Evolutionary conservation across 2,888 invertebrate genomes (phyloP), one percentile per base, ranked within the genome.

Genomic region (Hypolimnas misippus): DNA sequence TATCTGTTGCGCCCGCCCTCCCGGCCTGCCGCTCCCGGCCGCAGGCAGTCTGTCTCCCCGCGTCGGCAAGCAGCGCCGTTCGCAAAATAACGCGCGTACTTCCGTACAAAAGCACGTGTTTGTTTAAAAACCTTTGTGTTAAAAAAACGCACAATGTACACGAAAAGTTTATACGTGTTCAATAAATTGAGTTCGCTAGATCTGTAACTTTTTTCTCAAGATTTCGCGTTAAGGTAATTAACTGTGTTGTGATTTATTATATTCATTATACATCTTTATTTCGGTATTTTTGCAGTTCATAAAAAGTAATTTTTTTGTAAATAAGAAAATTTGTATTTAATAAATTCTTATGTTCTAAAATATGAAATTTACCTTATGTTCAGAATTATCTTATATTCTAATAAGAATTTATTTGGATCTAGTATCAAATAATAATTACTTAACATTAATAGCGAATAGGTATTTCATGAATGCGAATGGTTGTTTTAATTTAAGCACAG

Each of bases 1-100:
- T 89, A 89, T 89, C 90, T 91, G 90, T 90, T 91, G 90, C 90
- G 88, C 84, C 80, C 82, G 82, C 84, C 82, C 81, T 78, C 78
- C 77, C 77, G 76, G 73, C 71, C 66, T 49, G 63, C 72, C 71
- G 73, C 65, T 68, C 75, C 76, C 74, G 73, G 72, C 71, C 70
- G 67, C 70, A 70, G 74, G 70, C 75, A 76, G 75, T 76, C 68
- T 65, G 73, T 71, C 71, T 66, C 74, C 71, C 73, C 71, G 75
- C 74, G 73, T 64, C 72, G 70, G 57, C 65, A 61, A 56, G 63
- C 61, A 62, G 65, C 72, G 62, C 71, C 70, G 75, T 65, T 66
- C 70, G 69, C 70, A 75, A 71, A 29, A 69, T 67, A 70, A 64
- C 74, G 62, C 75, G 76, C 67, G 78, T 75, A 78, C 79, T 81